Conservation (phyloP, 2,888 invertebrate species). For the Drosophila affinis region DNA sequence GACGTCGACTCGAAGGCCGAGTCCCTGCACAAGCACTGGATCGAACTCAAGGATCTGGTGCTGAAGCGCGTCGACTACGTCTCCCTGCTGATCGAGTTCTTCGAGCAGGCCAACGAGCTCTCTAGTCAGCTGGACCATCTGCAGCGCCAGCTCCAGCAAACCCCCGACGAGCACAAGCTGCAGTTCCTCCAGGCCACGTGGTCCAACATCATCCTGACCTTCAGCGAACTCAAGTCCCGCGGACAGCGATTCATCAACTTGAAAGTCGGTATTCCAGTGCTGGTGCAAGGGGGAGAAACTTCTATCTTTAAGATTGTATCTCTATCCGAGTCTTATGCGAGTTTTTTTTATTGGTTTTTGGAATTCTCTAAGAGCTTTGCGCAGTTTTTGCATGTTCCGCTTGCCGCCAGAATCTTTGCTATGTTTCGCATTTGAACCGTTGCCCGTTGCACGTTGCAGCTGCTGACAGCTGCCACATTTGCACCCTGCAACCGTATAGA, state of each 20-base stretch:
- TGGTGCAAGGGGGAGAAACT: neutral
- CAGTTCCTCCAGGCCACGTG: constrained; percentile 84
- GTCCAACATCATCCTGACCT: constrained; percentile 87
- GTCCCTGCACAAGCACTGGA: constrained; percentile 87
- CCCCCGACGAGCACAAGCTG: constrained; percentile 86
- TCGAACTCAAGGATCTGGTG: constrained; percentile 86
- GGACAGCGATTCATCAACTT: constrained; percentile 87
- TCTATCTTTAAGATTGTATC: constrained; percentile 7
- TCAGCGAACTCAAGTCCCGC: constrained; percentile 87
- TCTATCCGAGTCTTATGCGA: constrained; percentile 13
- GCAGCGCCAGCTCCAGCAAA: constrained; percentile 86
- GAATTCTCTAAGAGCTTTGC: constrained; percentile 66
- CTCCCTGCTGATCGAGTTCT: constrained; percentile 89
- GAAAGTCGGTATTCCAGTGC: constrained; percentile 82
- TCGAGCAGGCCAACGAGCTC: constrained; percentile 88
- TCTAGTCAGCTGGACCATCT: constrained; percentile 87
- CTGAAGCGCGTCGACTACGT: constrained; percentile 88
- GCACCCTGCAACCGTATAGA: constrained; percentile 33
- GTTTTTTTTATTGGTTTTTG: constrained; percentile 19
- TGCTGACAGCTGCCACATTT: constrained; percentile 70
- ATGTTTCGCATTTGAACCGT: constrained; percentile 39
- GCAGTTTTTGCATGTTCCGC: constrained; percentile 40
- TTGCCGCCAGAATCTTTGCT: constrained; percentile 22
- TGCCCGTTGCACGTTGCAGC: constrained; percentile 51
- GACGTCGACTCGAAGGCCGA: constrained; percentile 88